Evolutionary conservation across 2,113 vertebrate genomes (phyloP).

Genomic region (Argyrosomus japonicus): DNA sequence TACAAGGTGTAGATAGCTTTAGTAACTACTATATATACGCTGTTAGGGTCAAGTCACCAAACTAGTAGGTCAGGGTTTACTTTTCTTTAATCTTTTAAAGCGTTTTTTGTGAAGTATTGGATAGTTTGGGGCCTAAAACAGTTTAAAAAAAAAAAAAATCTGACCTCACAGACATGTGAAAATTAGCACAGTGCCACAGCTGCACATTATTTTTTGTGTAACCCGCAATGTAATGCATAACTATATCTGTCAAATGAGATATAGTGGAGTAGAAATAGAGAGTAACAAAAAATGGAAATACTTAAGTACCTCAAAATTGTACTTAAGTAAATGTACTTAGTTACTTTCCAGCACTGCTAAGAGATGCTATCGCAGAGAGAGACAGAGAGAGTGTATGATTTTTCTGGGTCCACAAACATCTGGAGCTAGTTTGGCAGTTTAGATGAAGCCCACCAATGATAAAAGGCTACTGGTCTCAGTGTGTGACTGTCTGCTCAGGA

Average conservation of each 20-base stretch:
- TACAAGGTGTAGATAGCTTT: too few species aligned
- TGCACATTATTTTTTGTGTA: too few species aligned
- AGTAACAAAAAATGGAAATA: background rate
- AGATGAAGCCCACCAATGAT: constrained; percentile 11
- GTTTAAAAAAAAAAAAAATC: too few species aligned
- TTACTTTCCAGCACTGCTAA: background rate
- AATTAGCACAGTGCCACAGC: too few species aligned
- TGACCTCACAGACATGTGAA: too few species aligned
- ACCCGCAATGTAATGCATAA: background rate
- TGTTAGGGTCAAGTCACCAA: too few species aligned
- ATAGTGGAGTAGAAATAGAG: background rate
- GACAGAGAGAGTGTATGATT: too few species aligned
- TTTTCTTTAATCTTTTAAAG: too few species aligned
- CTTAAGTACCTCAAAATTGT: background rate
- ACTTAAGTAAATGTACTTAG: background rate
- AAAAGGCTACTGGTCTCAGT: constrained; percentile 26
- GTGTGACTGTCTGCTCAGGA: constrained; percentile 14
- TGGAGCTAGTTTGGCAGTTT: constrained; percentile 41
- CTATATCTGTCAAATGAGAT: background rate
- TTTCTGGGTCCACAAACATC: constrained; percentile 1
- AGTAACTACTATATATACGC: too few species aligned
- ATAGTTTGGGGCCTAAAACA: too few species aligned
- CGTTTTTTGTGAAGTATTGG: background rate
- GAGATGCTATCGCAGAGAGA: background rate
- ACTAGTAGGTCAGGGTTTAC: too few species aligned